phyloP scores from a whole-genome alignment of 2,888 invertebrate genomes.

The Rhagium mordax region DNA sequence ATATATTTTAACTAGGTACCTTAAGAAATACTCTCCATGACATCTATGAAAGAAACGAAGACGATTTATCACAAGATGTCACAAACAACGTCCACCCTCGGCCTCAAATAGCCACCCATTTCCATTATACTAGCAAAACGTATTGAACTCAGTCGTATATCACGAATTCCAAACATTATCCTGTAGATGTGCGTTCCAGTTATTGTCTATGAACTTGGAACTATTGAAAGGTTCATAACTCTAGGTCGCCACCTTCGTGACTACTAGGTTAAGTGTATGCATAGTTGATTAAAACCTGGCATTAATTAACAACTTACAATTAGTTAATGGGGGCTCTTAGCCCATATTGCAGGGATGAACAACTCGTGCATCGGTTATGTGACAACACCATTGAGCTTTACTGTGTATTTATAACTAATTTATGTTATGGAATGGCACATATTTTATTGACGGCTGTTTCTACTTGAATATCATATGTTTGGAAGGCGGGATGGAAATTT shows the following conservation, averaged over 20 bases:
- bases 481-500: too few relatives aligned
- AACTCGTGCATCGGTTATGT: neutral
- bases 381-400: too few relatives aligned
- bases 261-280: conserved; percentile 7
- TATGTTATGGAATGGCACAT: too few relatives aligned
- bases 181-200: neutral
- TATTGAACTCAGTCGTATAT: neutral
- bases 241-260: conserved; percentile 15
- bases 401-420: too few relatives aligned
- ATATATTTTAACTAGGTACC: too few relatives aligned
- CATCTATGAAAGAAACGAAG: neutral
- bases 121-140: neutral
- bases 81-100: neutral
- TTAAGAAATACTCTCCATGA: too few relatives aligned
- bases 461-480: too few relatives aligned
- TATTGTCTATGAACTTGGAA: conserved; percentile 14
- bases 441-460: too few relatives aligned
- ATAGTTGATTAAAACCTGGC: neutral
- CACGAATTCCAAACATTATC: neutral
- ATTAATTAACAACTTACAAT: conserved; percentile 12
- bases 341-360: neutral
- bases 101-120: neutral
- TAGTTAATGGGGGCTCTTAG: conserved; percentile 7
- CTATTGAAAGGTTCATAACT: conserved; percentile 4
- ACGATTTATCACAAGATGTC: neutral